These are phyloP conservation scores for Plagodis dolabraria DNA, from an alignment of 2,888 invertebrate species.

Conservation along the genomic window DNA sequence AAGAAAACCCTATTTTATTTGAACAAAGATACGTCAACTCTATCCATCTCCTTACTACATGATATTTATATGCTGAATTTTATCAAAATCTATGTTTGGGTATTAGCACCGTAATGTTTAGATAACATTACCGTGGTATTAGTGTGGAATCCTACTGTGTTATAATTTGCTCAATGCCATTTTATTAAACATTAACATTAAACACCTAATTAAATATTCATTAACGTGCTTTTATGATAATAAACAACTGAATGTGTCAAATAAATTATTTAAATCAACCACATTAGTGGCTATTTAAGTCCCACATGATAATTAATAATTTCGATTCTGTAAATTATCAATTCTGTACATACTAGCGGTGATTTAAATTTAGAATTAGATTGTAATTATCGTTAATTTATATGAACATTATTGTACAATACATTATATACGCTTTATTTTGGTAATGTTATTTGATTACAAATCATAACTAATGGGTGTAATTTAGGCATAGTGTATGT, in stretches of 20 bases:
- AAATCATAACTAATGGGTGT: conserved; percentile 61
- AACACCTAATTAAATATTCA: too few species aligned
- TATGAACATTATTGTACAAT: conserved; percentile 45
- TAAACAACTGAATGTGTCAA: conserved; percentile 4
- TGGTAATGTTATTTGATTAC: conserved; percentile 47
- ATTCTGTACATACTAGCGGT: conserved; percentile 11
- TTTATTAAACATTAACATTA: too few species aligned
- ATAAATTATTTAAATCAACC: conserved; percentile 7
- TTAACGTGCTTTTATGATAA: not conserved
- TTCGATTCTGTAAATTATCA: not conserved
- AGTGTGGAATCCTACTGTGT: too few species aligned
- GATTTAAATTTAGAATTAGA: conserved; percentile 12
- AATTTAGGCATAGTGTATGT: conserved; percentile 58
- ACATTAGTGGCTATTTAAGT: not conserved
- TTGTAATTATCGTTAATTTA: conserved; percentile 13
- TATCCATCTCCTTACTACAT: too few species aligned
- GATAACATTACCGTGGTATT: too few species aligned
- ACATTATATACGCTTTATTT: conserved; percentile 34
- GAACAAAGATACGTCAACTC: too few species aligned
- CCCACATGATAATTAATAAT: not conserved
- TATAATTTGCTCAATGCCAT: too few species aligned
- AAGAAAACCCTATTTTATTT: too few species aligned
- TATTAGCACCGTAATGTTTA: too few species aligned
- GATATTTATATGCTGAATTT: too few species aligned
- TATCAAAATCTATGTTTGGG: too few species aligned